Evolutionary conservation across 2,113 vertebrate species (phyloP), one percentile per base, ranked within the genome.

Genomic region (Channa maculata): DNA sequence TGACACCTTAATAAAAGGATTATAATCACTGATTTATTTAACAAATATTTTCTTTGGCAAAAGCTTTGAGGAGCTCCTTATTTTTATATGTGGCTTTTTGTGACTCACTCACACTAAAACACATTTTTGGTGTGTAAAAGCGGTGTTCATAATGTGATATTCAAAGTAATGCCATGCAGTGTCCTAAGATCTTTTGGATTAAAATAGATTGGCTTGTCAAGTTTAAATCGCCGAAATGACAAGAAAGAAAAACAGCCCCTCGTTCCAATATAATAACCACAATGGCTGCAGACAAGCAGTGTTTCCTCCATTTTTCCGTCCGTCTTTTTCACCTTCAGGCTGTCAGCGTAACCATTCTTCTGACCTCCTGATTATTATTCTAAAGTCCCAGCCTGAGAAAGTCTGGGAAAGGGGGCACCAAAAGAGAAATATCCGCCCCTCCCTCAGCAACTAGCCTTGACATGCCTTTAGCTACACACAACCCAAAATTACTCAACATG

Each of bases 361-460:
- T 86, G 80, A 82, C 81, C 75, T 83, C 46, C 66, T 71, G 39
- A 67, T 65, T 77, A 79, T 85, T 83, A 69, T 86, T 84, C 33
- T 74, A 71, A 58, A 81, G 46, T 67, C 84, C 9, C 13, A 10
- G 57, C 7, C 61, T 46, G 46, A 46, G 55, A 66, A 70, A 78
- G 52, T 74, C 36, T 12, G 33, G 15, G 46, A 46, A n/a, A 24
- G 61, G 44, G 45, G 0, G 41, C 7, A 8, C 44, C 37, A 38
- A 53, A 5, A 50, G 55, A 73, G 45, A 65, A 55, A 24, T 8
- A 54, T 46, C 41, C 55, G 5, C 52, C 52, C 37, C 59, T 50
- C 69, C 44, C 72, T 51, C 34, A 24, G 55, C 53, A 51, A 33
- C 0, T 48, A 13, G 71, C 61, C 65, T 77, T 65, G 34, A 78